Evolutionary conservation across 1,140 invertebrate genomes (phyloP).

Genomic region (Cherax quadricarinatus): DNA sequence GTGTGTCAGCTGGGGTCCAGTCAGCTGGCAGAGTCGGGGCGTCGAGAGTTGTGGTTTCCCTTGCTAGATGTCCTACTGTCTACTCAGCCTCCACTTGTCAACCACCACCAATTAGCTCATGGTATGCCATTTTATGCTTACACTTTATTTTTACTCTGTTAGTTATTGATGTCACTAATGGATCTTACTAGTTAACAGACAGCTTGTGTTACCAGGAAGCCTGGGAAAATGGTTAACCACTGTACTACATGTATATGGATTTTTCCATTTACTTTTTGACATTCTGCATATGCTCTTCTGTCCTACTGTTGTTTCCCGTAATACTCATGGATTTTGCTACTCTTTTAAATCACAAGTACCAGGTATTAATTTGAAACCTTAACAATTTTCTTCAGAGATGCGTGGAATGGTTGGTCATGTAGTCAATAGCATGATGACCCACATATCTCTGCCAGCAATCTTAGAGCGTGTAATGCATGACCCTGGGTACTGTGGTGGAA

Average conservation of each 20-base stretch:
- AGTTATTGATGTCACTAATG: too few species aligned
- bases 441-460: slow-evolving; percentile 80
- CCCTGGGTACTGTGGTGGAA: slow-evolving; percentile 79
- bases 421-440: slow-evolving; percentile 81
- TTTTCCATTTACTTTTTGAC: too few species aligned
- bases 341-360: too few species aligned
- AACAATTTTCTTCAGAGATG: slow-evolving; percentile 71
- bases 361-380: too few species aligned
- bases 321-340: too few species aligned
- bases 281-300: too few species aligned
- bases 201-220: too few species aligned
- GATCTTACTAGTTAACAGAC: too few species aligned
- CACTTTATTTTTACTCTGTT: background rate
- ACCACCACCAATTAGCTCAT: slow-evolving; percentile 74
- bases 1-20: slow-evolving; percentile 79
- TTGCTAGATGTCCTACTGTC: slow-evolving; percentile 79
- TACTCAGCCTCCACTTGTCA: slow-evolving; percentile 78
- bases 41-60: slow-evolving; percentile 80
- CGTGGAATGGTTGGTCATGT: slow-evolving; percentile 79
- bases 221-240: too few species aligned
- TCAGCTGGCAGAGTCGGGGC: slow-evolving; percentile 77
- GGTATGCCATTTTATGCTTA: slow-evolving; percentile 1
- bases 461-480: slow-evolving; percentile 79
- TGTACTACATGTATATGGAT: too few species aligned
- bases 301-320: too few species aligned